A percentile compares a stretch with the other conserved stretches of the same genome.
phyloP scores from a whole-genome alignment of 2,888 invertebrate genomes.

The Stenoptilia bipunctidactyla region DNA sequence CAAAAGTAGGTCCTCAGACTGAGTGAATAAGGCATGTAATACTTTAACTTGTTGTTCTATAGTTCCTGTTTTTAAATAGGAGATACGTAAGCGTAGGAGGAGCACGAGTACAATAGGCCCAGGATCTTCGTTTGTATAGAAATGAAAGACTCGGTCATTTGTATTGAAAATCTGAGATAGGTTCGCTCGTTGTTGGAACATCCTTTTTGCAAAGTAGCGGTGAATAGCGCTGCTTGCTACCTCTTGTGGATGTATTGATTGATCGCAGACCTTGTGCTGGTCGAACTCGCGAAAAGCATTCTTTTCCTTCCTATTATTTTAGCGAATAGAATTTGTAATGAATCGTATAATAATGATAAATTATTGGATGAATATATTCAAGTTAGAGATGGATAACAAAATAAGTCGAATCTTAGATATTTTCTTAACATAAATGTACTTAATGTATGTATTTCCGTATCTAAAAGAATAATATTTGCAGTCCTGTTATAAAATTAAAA shows the following conservation, averaged over 20 bases:
- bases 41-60: background rate
- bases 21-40: background rate
- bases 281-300: no score
- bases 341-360: no score
- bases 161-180: background rate
- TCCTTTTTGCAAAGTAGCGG: background rate
- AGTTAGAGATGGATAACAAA: no score
- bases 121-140: background rate
- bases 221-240: background rate
- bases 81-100: background rate
- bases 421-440: no score
- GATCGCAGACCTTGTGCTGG: background rate
- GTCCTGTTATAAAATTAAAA: no score
- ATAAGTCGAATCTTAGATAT: no score
- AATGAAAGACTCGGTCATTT: background rate
- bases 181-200: background rate
- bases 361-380: no score
- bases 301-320: no score
- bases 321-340: no score
- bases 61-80: no score
- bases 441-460: no score
- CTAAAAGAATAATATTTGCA: no score
- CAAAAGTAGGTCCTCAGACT: background rate
- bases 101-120: background rate
- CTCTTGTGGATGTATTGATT: background rate